Evolutionary conservation across 2,113 vertebrate genomes (phyloP), one percentile per base, ranked within the genome.

Genomic region (Candoia aspera): DNA sequence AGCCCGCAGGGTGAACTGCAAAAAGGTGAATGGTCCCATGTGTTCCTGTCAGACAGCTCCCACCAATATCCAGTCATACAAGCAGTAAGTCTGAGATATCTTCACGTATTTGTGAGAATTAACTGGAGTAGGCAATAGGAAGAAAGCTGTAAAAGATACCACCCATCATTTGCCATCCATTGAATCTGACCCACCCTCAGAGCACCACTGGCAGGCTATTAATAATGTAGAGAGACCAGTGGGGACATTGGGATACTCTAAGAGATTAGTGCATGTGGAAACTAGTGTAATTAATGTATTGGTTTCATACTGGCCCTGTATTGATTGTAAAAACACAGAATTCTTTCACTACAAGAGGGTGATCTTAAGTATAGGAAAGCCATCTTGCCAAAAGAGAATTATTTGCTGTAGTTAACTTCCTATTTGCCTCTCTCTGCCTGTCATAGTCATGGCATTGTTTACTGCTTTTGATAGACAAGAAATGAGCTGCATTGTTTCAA

Each of bases 241-340:
- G 95, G 17, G 33, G 95, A 93, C 9, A 0, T 26, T 79, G 79
- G 33, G 88, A 17, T 62, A n/a, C 58, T 88, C 46, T 55, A 33
- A 58, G 59, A 54, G 83, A 64, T 93, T 91, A 93, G 93, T 90
- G 95, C 95, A 93, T 6, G 0, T 86, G 89, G 86, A 58, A 58
- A 49, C 64, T 29, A 6, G 15, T 91, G 96, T 95, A 96, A 96
- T 96, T 96, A 96, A 96, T 84, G 89, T 46, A 60, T 93, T 46
- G 87, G 33, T 29, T n/a, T 89, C 88, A 53, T 54, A 62, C 46
- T 53, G 12, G 91, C 73, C 93, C 26, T 68, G 12, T 90, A 93
- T 94, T 3, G 95, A 95, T 59, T 84, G 91, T 86, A 54, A 1
- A 89, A 93, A 53, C 90, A 42, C 29, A 3, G 49, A 0, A 2